phyloP scores from a whole-genome alignment of 2,113 vertebrate species.

The Hyla sarda region DNA sequence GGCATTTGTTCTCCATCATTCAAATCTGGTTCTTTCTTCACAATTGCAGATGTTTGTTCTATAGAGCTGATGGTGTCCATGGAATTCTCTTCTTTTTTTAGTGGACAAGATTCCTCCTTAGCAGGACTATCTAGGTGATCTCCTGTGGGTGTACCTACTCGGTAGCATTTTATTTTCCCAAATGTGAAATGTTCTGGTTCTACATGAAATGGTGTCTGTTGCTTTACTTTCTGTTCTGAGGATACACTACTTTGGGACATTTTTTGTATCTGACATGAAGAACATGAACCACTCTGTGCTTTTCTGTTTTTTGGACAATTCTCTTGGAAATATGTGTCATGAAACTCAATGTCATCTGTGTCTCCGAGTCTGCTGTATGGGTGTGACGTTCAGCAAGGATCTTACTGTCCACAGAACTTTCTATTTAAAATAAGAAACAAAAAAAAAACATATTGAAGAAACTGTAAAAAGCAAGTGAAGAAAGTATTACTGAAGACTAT shows the following conservation, averaged over 20 bases:
- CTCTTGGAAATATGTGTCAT: background rate
- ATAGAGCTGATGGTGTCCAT: background rate
- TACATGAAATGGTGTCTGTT: background rate
- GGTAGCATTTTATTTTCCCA: background rate
- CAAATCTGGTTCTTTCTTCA: background rate
- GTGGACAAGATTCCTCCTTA: background rate
- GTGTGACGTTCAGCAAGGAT: background rate
- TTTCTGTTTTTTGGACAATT: background rate
- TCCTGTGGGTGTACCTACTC: background rate
- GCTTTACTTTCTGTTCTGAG: background rate
- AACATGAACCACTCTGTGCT: background rate
- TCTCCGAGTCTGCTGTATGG: background rate
- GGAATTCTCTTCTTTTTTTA: background rate
- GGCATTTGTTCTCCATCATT: background rate
- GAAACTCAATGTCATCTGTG: background rate
- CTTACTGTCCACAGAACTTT: background rate
- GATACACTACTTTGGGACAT: background rate
- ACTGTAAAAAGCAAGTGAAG: no score
- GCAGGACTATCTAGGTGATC: background rate
- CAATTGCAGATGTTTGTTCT: background rate
- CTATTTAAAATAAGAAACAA: no score
- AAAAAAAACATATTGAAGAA: no score
- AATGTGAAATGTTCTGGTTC: no score
- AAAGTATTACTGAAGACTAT: background rate
- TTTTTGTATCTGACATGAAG: no score